Conservation (phyloP, 2,797 vertebrate species). For the Coreius guichenoti region DNA sequence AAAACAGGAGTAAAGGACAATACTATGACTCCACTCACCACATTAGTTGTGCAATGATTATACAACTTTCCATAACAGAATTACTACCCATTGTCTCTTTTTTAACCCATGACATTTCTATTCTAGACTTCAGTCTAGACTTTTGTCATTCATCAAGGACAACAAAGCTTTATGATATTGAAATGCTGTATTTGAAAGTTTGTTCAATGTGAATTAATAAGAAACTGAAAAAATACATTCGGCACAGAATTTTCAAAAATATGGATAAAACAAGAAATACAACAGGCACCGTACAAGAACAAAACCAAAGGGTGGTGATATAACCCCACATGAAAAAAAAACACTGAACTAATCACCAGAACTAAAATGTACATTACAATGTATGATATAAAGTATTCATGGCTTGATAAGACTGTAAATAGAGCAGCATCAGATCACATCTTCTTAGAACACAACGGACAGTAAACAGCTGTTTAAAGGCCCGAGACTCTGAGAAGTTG, state of each 20-base stretch:
- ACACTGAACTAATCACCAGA: constrained; percentile 5
- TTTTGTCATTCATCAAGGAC: neutral
- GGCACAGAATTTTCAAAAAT: neutral
- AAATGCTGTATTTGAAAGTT: constrained; percentile 26
- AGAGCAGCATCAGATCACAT: constrained; percentile 31
- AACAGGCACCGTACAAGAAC: neutral
- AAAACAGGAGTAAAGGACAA: neutral
- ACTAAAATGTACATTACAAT: constrained; percentile 5
- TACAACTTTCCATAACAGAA: neutral
- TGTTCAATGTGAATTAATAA: constrained; percentile 16
- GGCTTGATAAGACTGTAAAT: constrained; percentile 23
- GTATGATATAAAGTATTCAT: neutral
- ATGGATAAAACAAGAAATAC: neutral
- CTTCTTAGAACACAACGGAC: neutral
- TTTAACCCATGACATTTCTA: neutral
- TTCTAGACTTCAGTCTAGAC: neutral
- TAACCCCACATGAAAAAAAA: neutral
- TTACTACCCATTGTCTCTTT: neutral
- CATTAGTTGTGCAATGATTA: neutral
- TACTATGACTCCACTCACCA: neutral
- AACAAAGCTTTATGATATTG: neutral
- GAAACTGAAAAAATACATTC: constrained; percentile 18
- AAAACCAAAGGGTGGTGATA: constrained; percentile 1
- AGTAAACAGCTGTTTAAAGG: neutral
- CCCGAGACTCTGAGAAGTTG: neutral